A percentile compares a stretch with the other conserved stretches of the same genome.
Conservation (phyloP, 2,797 vertebrate species). For the Rhinichthys osculus region DNA sequence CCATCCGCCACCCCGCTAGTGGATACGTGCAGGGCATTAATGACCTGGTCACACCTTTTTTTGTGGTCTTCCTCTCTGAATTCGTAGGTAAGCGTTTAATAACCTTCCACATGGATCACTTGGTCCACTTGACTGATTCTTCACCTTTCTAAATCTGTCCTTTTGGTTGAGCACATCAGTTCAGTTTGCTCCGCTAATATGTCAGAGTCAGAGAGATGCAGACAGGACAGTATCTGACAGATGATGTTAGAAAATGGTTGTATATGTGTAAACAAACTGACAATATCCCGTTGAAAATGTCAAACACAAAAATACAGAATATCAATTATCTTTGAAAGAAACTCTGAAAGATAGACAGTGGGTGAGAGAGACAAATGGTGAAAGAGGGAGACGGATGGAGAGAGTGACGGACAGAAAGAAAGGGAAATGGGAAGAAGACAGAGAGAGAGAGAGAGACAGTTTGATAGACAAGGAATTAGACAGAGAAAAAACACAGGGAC, state of each 20-base stretch:
- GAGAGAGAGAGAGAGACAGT: background rate
- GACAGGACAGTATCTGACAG: constrained; percentile 18
- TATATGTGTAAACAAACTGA: constrained; percentile 39
- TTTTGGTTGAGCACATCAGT: constrained; percentile 12
- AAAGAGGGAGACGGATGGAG: background rate
- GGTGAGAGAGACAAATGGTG: background rate
- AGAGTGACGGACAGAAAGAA: constrained; percentile 20
- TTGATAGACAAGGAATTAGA: too few relatives aligned
- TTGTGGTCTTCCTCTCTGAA: constrained; percentile 98
- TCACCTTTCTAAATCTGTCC: background rate
- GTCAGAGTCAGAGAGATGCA: background rate
- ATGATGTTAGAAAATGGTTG: constrained; percentile 5
- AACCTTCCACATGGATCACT: background rate
- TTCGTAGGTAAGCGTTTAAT: constrained; percentile 89
- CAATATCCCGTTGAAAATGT: constrained; percentile 27
- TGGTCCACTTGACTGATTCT: background rate
- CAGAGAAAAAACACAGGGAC: background rate
- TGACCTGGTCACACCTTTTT: constrained; percentile 98
- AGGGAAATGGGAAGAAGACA: background rate
- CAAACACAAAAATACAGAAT: constrained; percentile 34
- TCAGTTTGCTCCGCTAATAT: constrained; percentile 6
- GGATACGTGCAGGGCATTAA: constrained; percentile 99
- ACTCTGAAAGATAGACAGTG: background rate
- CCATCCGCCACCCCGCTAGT: constrained; percentile 97
- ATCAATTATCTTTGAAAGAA: constrained; percentile 19